These are phyloP conservation scores for Lasiurus cinereus DNA, from an alignment of 2,113 vertebrate genomes.

Conservation along the genomic window DNA sequence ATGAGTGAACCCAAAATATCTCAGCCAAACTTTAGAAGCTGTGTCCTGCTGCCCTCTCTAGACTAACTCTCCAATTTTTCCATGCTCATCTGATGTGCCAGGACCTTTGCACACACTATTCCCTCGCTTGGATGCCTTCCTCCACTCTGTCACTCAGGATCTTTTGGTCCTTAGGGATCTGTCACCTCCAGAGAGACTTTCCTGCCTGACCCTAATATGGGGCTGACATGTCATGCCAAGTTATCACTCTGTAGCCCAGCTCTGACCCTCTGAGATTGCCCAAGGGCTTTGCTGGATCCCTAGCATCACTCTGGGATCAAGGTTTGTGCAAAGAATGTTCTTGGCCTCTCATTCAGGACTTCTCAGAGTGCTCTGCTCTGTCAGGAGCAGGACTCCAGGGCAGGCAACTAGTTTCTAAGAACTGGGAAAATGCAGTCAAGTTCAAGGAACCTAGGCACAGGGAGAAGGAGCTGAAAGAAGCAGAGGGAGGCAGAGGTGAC, in stretches of 20 bases:
- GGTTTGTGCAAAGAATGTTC: not conserved
- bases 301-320: not conserved
- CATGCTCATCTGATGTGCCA: not conserved
- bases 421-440: not conserved
- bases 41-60: not conserved
- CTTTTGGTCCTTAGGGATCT: not conserved
- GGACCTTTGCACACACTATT: not conserved
- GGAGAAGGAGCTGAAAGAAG: not conserved
- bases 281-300: not conserved
- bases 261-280: not conserved
- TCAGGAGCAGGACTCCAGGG: not conserved
- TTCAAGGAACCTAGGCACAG: not conserved
- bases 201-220: not conserved
- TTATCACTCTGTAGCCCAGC: not conserved
- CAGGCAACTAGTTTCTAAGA: not conserved
- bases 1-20: not conserved
- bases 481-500: not conserved
- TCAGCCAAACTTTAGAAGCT: too few relatives aligned
- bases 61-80: not conserved
- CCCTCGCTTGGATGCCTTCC: not conserved
- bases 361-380: not conserved
- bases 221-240: not conserved
- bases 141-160: not conserved
- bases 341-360: not conserved
- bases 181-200: not conserved